These are phyloP conservation scores for Penaeus vannamei DNA, from an alignment of 1,140 invertebrate genomes.

Conservation along the genomic window DNA sequence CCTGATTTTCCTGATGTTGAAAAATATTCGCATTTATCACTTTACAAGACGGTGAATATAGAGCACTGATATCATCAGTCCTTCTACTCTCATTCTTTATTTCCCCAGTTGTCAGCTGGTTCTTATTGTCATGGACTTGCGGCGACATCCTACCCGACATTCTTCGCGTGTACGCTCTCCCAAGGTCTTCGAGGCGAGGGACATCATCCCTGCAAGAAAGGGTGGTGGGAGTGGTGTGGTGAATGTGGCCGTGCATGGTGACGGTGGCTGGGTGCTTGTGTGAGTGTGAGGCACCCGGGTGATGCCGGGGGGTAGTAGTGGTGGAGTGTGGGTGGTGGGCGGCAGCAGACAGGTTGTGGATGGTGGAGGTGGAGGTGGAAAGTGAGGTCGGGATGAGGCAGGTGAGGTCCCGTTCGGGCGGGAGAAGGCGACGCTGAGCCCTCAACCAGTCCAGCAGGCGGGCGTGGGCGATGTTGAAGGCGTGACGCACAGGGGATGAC, in stretches of 20 bases:
- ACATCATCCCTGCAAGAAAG: conserved; percentile 21
- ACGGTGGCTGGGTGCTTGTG: conserved; percentile 48
- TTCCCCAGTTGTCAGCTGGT: conserved; percentile 1
- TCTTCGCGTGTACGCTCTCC: conserved; percentile 14
- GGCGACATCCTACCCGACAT: conserved; percentile 12
- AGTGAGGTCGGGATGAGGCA: conserved; percentile 49
- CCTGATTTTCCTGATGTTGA: conserved; percentile 34
- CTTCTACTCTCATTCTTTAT: conserved; percentile 17
- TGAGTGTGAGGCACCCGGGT: conserved; percentile 40
- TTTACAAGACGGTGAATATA: conserved; percentile 16
- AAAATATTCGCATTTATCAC: not conserved
- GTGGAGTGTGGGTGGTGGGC: conserved; percentile 6
- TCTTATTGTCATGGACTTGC: conserved; percentile 36
- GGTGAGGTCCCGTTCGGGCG: conserved; percentile 62
- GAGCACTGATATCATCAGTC: not conserved
- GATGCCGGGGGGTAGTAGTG: conserved; percentile 42
- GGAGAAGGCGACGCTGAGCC: conserved; percentile 66
- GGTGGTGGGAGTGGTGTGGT: conserved; percentile 8
- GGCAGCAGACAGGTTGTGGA: not conserved
- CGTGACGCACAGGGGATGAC: conserved; percentile 57
- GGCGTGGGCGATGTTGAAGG: conserved; percentile 65
- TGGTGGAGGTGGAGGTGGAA: conserved; percentile 13
- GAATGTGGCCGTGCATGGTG: conserved; percentile 44
- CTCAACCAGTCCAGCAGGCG: conserved; percentile 65
- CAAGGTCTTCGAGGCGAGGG: conserved; percentile 6